Evolutionary conservation across 37 sponge, comb jelly and placozoan genomes (phyloP), one percentile per base, ranked within the genome.

Genomic region (Geodia barretti): DNA sequence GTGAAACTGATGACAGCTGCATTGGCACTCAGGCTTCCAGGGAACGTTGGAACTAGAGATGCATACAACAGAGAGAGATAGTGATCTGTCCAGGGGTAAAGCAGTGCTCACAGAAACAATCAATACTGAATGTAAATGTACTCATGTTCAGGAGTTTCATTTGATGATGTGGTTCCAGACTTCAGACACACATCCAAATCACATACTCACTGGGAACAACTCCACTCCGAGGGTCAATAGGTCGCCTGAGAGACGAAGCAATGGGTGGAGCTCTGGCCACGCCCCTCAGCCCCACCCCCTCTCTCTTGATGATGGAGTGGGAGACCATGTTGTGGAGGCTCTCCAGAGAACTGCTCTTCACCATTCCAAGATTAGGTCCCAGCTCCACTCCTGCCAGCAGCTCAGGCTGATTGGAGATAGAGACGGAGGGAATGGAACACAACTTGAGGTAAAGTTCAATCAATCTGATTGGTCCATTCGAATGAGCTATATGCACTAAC

Each of bases 281-380:
- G 11, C 2, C 14, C 67, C n/a, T n/a, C n/a, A n/a, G n/a, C n/a
- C n/a, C 75, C 34, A 77, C 14, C 19, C 38, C 71, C 76, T 78
- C 80, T 20, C 61, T n/a, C 73, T 77, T n/a, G n/a, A n/a, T 88
- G 67, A 81, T 85, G 70, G 79, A 30, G 71, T 82, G 77, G 21
- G 78, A 75, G 64, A 77, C 73, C 20, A 84, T 85, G 43, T 85
- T 90, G 36, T 90, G 90, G 2, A 90, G 87, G 11, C 79, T 83
- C 64, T 83, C 90, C 71, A 86, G 78, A 23, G 79, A 76, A 66
- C 83, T 92, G 79, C 87, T 83, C 84, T 89, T 86, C 21, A 62
- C 84, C 40, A 89, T 36, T 1, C 89, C 78, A 20, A 89, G 84
- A 29, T 47, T 41, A 1, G 89, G 84, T 4, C 89, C 89, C 2